Percentiles rank a stretch among this genome's conserved stretches.
phyloP scores from a whole-genome alignment of 2,113 vertebrate species.

The Nyctereutes procyonoides region DNA sequence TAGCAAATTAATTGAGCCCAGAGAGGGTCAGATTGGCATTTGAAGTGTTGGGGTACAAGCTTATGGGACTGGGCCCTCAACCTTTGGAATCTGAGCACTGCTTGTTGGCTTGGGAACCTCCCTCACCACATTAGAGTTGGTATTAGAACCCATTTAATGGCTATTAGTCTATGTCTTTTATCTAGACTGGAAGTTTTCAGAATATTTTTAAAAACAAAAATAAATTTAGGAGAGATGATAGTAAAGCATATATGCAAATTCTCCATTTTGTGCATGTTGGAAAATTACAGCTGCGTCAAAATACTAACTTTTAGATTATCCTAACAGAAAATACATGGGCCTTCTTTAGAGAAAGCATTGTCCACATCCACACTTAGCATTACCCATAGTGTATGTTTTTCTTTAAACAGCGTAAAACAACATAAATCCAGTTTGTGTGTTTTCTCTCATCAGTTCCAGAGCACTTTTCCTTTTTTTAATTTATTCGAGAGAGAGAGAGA shows the following conservation, averaged over 20 bases:
- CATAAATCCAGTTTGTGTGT: not conserved
- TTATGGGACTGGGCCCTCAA: not conserved
- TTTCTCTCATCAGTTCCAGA: not conserved
- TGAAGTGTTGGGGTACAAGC: not conserved
- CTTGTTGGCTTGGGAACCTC: not conserved
- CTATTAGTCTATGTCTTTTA: not conserved
- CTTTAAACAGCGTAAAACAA: not conserved
- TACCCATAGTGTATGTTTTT: not conserved
- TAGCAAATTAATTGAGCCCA: not conserved
- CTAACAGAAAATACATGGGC: not conserved
- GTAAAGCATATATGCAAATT: not conserved
- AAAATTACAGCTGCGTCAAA: not conserved
- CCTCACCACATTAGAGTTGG: not conserved
- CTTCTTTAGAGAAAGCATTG: not conserved
- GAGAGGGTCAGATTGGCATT: not conserved
- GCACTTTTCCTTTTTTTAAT: not conserved
- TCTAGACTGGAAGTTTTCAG: conserved; percentile 9
- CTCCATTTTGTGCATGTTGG: not conserved
- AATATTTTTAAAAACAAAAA: conserved; percentile 7
- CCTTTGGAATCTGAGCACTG: not conserved
- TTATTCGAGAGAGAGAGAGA: too few species aligned
- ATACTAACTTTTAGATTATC: not conserved
- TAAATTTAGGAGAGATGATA: not conserved
- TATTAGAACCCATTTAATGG: not conserved
- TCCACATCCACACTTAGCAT: not conserved